phyloP scores from a whole-genome alignment of 2,113 vertebrate genomes.

The Phainopepla nitens region DNA sequence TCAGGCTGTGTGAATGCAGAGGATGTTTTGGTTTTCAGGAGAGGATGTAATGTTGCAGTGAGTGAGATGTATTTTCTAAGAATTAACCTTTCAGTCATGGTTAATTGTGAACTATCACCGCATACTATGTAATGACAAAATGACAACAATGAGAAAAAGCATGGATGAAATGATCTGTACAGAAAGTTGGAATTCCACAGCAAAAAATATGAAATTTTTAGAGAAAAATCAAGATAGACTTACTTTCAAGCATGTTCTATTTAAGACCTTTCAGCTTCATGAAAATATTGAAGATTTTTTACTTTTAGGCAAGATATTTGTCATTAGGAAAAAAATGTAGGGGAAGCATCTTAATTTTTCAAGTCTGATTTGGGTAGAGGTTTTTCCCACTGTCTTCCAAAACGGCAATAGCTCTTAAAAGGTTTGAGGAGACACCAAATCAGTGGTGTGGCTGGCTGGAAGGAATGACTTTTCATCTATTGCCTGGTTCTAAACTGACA shows the following conservation, averaged over 20 bases:
- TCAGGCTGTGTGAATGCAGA: background rate
- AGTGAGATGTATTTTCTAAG: background rate
- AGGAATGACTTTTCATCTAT: background rate
- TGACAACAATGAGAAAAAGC: background rate
- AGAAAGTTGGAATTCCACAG: background rate
- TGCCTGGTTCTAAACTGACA: background rate
- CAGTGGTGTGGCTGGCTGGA: fast-evolving
- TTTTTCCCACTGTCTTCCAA: fast-evolving
- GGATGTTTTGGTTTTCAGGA: background rate
- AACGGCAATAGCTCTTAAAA: background rate
- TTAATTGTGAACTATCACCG: background rate
- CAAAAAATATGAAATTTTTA: background rate
- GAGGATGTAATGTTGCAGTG: background rate
- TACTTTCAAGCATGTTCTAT: background rate
- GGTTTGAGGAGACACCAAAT: background rate
- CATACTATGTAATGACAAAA: background rate
- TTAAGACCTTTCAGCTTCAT: background rate
- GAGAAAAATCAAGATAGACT: background rate
- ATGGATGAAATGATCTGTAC: background rate
- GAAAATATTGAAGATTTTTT: background rate
- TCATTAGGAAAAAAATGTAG: background rate
- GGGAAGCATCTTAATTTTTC: fast-evolving
- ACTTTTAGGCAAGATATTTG: background rate
- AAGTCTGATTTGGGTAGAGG: background rate
- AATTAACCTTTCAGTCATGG: background rate